Percentiles rank a stretch among this genome's conserved stretches.
Evolutionary conservation across 2,797 vertebrate species (phyloP).

Genomic region (Gallirallus australis): DNA sequence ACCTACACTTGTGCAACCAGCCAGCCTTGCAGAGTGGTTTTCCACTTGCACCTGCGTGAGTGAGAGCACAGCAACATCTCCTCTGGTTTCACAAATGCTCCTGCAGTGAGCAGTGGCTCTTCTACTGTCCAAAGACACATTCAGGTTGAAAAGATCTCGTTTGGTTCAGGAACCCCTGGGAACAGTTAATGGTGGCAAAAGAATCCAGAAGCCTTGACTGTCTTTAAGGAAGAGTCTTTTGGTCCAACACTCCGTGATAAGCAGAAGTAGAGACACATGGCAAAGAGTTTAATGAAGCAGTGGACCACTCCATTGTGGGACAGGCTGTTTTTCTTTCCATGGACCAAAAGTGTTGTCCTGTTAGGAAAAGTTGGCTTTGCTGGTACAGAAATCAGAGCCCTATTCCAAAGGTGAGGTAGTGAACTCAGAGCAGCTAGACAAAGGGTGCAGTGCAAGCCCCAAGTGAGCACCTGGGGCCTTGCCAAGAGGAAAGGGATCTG

Average conservation of each 20-base stretch:
- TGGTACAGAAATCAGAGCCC: neutral
- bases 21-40: neutral
- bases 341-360: constrained; percentile 51
- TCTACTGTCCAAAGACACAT: neutral
- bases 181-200: neutral
- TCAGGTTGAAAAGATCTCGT: neutral
- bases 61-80: neutral
- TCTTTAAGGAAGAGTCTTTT: neutral
- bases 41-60: neutral
- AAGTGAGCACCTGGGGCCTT: neutral
- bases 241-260: constrained; percentile 22
- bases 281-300: constrained; percentile 2
- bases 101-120: neutral
- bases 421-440: neutral
- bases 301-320: constrained; percentile 10
- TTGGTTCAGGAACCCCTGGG: neutral
- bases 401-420: constrained; percentile 48
- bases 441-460: neutral
- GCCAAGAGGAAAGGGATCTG: neutral
- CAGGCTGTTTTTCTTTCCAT: constrained; percentile 41
- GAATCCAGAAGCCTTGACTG: neutral
- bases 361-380: neutral
- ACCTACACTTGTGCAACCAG: neutral
- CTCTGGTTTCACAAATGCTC: neutral
- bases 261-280: constrained; percentile 24